Conservation (phyloP, 2,113 vertebrate species). For the Copsychus sechellarum region DNA sequence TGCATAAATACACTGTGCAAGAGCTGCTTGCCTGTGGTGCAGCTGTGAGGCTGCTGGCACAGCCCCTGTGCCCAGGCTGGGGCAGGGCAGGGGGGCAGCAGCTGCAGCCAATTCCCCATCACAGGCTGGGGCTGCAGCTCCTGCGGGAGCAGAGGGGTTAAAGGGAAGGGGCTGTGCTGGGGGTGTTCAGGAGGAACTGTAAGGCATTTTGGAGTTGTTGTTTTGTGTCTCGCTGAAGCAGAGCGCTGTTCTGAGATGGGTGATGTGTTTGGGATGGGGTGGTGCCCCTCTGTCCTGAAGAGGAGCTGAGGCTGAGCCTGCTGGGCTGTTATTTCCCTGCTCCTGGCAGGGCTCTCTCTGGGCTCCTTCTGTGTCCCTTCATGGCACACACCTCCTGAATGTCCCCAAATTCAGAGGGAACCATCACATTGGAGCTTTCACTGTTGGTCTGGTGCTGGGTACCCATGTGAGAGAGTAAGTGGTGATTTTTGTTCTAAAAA, state of each 20-base stretch:
- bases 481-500: background rate
- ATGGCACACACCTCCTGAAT: fast-evolving
- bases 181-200: no score
- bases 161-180: background rate
- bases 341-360: background rate
- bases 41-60: background rate
- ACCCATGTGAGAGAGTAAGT: background rate
- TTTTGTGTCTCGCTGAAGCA: background rate
- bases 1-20: background rate
- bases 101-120: background rate
- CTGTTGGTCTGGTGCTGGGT: background rate
- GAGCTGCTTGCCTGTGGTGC: background rate
- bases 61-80: background rate
- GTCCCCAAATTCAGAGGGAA: fast-evolving
- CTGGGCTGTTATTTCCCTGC: background rate
- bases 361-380: background rate
- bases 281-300: background rate
- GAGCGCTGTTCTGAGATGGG: background rate
- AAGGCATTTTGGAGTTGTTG: background rate
- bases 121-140: background rate
- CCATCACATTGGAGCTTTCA: fast-evolving
- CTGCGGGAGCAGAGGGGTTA: background rate
- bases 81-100: no score
- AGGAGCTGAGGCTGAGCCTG: background rate
- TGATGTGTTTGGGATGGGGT: background rate